Evolutionary conservation across 92 coral and sea anemone species (phyloP).

Genomic region (Montipora capitata): DNA sequence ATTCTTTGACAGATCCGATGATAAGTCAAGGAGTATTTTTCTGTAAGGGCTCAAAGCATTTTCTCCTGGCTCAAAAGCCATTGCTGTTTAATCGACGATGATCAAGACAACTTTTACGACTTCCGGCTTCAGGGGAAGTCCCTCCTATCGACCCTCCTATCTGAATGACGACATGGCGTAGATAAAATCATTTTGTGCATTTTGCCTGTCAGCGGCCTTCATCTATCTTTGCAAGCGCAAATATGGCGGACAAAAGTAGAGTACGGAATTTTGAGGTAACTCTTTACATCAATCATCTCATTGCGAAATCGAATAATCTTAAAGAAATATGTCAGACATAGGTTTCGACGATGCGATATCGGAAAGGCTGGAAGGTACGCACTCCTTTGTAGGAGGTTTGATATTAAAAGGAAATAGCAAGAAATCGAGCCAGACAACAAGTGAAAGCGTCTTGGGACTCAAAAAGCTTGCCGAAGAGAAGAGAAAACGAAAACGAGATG

Average conservation of each 20-base stretch:
- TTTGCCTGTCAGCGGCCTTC: too few relatives aligned
- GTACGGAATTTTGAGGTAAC: too few relatives aligned
- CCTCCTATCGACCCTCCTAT: too few relatives aligned
- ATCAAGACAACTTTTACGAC: neutral
- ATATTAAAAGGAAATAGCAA: constrained; percentile 78
- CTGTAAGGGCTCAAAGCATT: constrained; percentile 30
- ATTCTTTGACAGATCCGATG: neutral
- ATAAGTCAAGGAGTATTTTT: constrained; percentile 1
- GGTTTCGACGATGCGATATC: constrained; percentile 79
- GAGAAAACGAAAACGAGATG: constrained; percentile 77
- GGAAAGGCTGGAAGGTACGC: constrained; percentile 90
- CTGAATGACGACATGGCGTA: too few relatives aligned
- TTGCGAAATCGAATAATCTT: neutral
- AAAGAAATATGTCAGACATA: constrained; percentile 54
- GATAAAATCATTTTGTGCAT: too few relatives aligned
- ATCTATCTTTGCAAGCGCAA: too few relatives aligned
- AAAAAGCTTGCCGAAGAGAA: constrained; percentile 95
- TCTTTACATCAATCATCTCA: neutral
- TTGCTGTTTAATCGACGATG: neutral
- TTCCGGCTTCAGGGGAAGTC: too few relatives aligned
- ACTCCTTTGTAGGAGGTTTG: constrained; percentile 81
- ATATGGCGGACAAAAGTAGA: too few relatives aligned
- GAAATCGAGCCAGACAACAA: constrained; percentile 71
- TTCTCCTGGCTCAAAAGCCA: constrained; percentile 17
- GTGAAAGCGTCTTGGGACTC: constrained; percentile 88